These are phyloP conservation scores for Pachyramphus minor DNA, from an alignment of 2,113 vertebrate species.

Conservation along the genomic window DNA sequence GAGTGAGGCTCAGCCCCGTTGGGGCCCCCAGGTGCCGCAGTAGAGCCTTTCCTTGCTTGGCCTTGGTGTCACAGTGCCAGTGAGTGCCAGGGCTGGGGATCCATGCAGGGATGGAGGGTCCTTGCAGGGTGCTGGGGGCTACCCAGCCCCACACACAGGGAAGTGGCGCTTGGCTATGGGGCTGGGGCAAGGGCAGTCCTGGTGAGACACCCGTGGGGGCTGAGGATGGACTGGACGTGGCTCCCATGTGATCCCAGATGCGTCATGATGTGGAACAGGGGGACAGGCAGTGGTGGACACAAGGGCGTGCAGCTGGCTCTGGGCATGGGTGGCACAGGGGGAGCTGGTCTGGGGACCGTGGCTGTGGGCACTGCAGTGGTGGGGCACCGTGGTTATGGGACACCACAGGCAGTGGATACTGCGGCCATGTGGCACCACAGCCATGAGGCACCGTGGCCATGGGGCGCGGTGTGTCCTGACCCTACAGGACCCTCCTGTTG, in stretches of 20 bases:
- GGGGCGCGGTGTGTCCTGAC: fast-evolving
- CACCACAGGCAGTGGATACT: background rate
- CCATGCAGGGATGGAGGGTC: background rate
- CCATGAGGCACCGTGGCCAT: fast-evolving
- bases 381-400: background rate
- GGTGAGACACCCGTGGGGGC: fast-evolving
- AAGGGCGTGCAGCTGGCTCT: fast-evolving
- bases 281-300: fast-evolving
- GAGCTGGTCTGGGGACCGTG: fast-evolving
- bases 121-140: background rate
- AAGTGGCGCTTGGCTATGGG: fast-evolving
- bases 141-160: fast-evolving
- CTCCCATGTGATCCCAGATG: fast-evolving
- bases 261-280: fast-evolving
- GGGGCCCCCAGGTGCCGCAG: fast-evolving
- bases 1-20: fast-evolving
- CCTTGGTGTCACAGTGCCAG: fast-evolving
- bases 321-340: background rate
- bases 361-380: background rate
- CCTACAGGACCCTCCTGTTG: fast-evolving
- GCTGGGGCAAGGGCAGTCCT: background rate
- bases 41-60: background rate
- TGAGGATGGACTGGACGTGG: fast-evolving
- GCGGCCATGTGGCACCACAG: fast-evolving
- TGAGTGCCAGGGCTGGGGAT: background rate